These are phyloP conservation scores for Tenthredo amoena DNA, from an alignment of 2,888 invertebrate genomes.

Conservation along the genomic window DNA sequence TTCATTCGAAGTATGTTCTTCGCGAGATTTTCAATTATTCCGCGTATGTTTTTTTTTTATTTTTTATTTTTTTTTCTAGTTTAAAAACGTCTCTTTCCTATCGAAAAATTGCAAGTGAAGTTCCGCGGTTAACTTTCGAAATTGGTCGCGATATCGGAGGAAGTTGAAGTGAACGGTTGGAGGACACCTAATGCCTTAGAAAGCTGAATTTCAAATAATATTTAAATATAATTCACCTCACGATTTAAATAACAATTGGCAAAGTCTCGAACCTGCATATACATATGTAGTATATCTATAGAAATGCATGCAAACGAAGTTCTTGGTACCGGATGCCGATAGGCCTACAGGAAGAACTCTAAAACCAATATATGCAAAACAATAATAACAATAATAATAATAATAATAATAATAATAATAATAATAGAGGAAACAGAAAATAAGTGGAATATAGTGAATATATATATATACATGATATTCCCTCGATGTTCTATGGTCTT, in stretches of 20 bases:
- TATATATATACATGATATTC: neutral
- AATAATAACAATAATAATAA: neutral
- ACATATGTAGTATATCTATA: neutral
- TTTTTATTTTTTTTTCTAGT: neutral
- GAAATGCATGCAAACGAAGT: neutral
- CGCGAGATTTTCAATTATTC: neutral
- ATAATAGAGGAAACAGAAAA: neutral
- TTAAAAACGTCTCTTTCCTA: neutral
- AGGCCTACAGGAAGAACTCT: neutral
- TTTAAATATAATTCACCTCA: constrained; percentile 36
- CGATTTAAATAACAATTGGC: constrained; percentile 47
- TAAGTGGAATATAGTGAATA: neutral
- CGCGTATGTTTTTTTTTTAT: neutral
- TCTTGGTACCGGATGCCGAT: neutral
- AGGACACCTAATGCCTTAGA: neutral
- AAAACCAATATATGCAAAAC: neutral
- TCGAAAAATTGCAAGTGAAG: neutral
- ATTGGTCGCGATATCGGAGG: neutral
- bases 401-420: neutral
- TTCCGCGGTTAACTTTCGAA: constrained; percentile 19
- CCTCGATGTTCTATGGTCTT: constrained; percentile 20
- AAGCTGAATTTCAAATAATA: constrained; percentile 41
- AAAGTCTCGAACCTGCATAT: neutral
- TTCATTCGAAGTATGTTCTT: neutral
- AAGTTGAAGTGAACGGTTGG: neutral